Evolutionary conservation across 2,888 invertebrate species (phyloP).

Genomic region (Drosophila sordidula): DNA sequence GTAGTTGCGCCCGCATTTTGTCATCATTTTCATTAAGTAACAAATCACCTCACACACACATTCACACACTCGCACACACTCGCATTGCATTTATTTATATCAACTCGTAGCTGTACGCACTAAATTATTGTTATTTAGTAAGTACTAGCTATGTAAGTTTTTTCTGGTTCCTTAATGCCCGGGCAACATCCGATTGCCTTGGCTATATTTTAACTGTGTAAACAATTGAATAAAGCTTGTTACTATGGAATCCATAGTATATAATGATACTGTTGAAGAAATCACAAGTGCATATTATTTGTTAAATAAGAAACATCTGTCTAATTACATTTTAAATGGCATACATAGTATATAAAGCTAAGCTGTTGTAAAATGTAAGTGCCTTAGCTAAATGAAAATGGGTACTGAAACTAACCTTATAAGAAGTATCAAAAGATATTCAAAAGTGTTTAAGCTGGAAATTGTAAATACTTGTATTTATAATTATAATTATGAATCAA

Average conservation of each 20-base stretch:
- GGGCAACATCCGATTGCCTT: conserved; percentile 29
- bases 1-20: conserved; percentile 54
- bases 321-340: background rate
- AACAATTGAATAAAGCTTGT: conserved; percentile 43
- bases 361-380: background rate
- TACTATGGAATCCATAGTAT: conserved; percentile 48
- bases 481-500: background rate
- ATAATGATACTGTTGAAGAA: conserved; percentile 23
- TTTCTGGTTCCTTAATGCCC: conserved; percentile 65
- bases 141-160: conserved; percentile 43
- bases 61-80: conserved; percentile 7
- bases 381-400: background rate
- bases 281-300: background rate
- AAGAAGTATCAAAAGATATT: background rate
- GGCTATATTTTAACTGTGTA: conserved; percentile 37
- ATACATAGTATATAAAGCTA: background rate
- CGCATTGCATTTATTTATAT: conserved; percentile 63
- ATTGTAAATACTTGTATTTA: background rate
- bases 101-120: conserved; percentile 25
- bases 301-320: background rate
- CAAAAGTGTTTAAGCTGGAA: background rate
- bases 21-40: conserved; percentile 17
- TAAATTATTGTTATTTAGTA: conserved; percentile 44
- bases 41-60: conserved; percentile 11
- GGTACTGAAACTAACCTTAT: background rate